Base-by-base conservation (phyloP, 2,797 vertebrate genomes). In the Fratercula arctica region DNA sequence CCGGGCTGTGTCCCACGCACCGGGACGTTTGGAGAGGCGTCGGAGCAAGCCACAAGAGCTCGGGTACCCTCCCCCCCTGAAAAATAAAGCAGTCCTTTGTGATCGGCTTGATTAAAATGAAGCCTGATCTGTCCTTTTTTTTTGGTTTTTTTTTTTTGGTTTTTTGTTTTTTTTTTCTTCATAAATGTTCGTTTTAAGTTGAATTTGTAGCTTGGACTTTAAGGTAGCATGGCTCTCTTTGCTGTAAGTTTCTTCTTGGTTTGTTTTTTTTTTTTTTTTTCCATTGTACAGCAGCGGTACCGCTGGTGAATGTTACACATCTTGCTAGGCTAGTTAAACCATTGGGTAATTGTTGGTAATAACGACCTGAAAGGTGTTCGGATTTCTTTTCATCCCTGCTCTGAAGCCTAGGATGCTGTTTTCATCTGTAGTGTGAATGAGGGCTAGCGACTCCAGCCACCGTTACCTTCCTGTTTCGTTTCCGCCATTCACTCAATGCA, bases 221-320 rank as follows among this genome's bases (percentile, higher is more conserved):
- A 99, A 99, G 99, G 99, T 99, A 99, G 99, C 99, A 99, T 99
- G 99, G 99, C 98, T 99, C 98, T 98, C 96, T 99, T 96, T 98
- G 98, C 98, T 99, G 98, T 98, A 95, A 98, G 98, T 96, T 98
- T 95, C 9, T 39, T 61, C 12, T 60, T 21, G 28, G 39, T 13
- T 60, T 21, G 28, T 11, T 13, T 41, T 41, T 16, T 54, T 54
- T 72, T 86, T 97, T 98, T 98, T 68, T 97, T 98, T 98, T 91
- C 97, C 98, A 98, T 98, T 98, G 98, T 98, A 98, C 99, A 98
- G 99, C 99, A 98, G 97, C 98, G 97, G 97, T 98, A 98, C 98
- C 98, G 98, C 99, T 98, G 98, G 98, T 99, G 99, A 99, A 98
- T 99, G 99, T 99, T 97, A 98, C 98, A 98, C 99, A 99, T 99